Evolutionary conservation across 2,888 invertebrate species (phyloP).

Genomic region (Pseudeuparius sepicola): DNA sequence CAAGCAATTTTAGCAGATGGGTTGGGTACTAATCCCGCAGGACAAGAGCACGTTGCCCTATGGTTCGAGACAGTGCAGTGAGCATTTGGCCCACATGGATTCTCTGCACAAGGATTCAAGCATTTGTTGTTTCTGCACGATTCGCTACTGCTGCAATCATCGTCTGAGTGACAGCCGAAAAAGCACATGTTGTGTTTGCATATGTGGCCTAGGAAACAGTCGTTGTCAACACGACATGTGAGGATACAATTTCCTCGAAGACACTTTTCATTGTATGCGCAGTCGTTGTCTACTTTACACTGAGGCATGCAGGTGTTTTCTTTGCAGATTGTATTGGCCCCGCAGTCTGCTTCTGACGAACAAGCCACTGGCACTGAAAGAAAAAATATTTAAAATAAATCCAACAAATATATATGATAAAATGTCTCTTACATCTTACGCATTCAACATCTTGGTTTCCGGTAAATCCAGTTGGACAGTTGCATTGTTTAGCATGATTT

Average conservation of each 20-base stretch:
- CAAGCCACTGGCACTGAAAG: conserved; percentile 68
- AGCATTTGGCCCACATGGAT: conserved; percentile 80
- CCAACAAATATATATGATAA: conserved; percentile 1
- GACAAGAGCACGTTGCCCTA: conserved; percentile 72
- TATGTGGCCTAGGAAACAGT: conserved; percentile 86
- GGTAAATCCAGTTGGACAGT: conserved; percentile 76
- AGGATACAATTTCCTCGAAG: conserved; percentile 73
- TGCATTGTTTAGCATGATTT: conserved; percentile 68
- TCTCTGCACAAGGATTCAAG: conserved; percentile 62
- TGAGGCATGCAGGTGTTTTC: conserved; percentile 73
- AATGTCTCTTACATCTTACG: conserved; percentile 59
- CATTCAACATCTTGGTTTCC: conserved; percentile 78
- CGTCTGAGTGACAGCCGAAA: conserved; percentile 76
- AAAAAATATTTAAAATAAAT: conserved; percentile 13
- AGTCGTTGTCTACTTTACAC: conserved; percentile 68
- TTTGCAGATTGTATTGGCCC: conserved; percentile 60
- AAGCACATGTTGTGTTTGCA: conserved; percentile 78
- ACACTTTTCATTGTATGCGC: conserved; percentile 86
- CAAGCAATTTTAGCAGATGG: conserved; percentile 84
- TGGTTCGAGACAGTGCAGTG: conserved; percentile 70
- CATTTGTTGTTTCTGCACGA: conserved; percentile 75
- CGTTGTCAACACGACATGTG: conserved; percentile 83
- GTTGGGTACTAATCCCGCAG: conserved; percentile 70
- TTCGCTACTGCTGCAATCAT: conserved; percentile 78
- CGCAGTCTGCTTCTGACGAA: conserved; percentile 58